These are phyloP conservation scores for Myrmophylax atrothorax DNA, from an alignment of 2,113 vertebrate species.

Conservation along the genomic window DNA sequence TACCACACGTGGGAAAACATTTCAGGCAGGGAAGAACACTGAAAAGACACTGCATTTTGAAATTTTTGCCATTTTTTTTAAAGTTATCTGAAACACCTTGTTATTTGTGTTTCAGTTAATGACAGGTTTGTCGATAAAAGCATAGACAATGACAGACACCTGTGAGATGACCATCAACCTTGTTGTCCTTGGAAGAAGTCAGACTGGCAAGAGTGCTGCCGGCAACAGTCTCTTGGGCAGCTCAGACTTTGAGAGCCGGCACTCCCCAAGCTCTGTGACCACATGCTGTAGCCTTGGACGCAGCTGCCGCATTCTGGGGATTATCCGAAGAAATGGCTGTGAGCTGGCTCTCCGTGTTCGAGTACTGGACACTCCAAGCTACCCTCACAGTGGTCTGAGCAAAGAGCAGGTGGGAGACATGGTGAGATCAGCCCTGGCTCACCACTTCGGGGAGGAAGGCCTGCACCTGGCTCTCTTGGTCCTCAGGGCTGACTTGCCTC, in stretches of 20 bases:
- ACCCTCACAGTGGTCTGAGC: slow-evolving; percentile 70
- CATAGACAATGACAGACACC: neutral
- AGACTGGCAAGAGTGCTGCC: slow-evolving; percentile 83
- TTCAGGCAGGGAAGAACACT: neutral
- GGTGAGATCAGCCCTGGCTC: slow-evolving; percentile 51
- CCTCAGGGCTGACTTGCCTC: slow-evolving; percentile 76
- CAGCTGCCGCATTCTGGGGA: slow-evolving; percentile 48
- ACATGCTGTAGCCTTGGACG: slow-evolving; percentile 40
- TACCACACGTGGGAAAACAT: neutral
- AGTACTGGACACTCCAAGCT: slow-evolving; percentile 82
- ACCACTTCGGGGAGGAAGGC: slow-evolving; percentile 70
- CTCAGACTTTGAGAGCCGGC: slow-evolving; percentile 72
- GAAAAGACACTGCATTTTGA: neutral
- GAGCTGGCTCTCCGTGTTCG: slow-evolving; percentile 70
- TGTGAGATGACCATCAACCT: slow-evolving; percentile 74
- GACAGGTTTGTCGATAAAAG: neutral
- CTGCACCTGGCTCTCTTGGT: slow-evolving; percentile 80
- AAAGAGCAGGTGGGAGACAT: slow-evolving; percentile 42
- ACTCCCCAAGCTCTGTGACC: slow-evolving; percentile 70
- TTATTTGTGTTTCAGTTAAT: neutral
- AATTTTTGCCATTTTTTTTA: accelerated
- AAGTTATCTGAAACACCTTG: neutral
- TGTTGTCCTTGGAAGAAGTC: slow-evolving; percentile 79
- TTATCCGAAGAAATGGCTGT: slow-evolving; percentile 64
- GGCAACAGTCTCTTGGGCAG: slow-evolving; percentile 86